Evolutionary conservation across 1,140 invertebrate genomes (phyloP), one percentile per base, ranked within the genome.

Genomic region (Drosophila leontia): DNA sequence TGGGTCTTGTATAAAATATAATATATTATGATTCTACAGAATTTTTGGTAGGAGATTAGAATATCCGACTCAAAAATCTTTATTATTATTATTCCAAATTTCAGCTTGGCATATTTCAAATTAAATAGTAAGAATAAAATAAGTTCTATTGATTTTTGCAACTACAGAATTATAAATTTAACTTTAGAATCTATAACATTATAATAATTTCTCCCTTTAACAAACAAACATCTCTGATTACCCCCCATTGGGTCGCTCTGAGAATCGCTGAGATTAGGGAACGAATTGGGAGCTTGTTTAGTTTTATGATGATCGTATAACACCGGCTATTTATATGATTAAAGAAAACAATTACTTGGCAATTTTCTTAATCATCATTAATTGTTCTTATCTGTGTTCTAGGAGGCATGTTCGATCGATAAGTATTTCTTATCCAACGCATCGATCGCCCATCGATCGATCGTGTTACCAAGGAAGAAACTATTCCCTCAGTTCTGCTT

Each of bases 211-310:
- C 3, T 7, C 19, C 12, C 17, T 23, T 3, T 8, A 13, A 23
- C 7, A 29, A 6, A n/a, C 0, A 1, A 7, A 1, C 35, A 50
- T 32, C 26, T 12, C 63, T 56, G 35, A 48, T 19, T 19, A 39
- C 37, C n/a, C 12, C 17, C 29, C 23, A 23, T 23, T 23, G 23
- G 23, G 23, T 23, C 23, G 23, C 23, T 23, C 1, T 2, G 23
- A 23, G 23, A 68, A 77, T 76, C 15, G 37, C 5, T 50, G 17
- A 60, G 55, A 76, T 60, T 76, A 62, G 48, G 26, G 26, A 75
- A 39, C 34, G 15, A 44, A 60, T 17, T 19, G 34, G 9, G 15
- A 8, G 11, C 23, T 12, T 32, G 12, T 35, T 17, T 34, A 41
- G 32, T 32, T 70, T 50, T 70, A 72, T 42, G 37, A 6, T 29